Conservation (phyloP, 2,113 vertebrate genomes). For the Podiceps cristatus region DNA sequence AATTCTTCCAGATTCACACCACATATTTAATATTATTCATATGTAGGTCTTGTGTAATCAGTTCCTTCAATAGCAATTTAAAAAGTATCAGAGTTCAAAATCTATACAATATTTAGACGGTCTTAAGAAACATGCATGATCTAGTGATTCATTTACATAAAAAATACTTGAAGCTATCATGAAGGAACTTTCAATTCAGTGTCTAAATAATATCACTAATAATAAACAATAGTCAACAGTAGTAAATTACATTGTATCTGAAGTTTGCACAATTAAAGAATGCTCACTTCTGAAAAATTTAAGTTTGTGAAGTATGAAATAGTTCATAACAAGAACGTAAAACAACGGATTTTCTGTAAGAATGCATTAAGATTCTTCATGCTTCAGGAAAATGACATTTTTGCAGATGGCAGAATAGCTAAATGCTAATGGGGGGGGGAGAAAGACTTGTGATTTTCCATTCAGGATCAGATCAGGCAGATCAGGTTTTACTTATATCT, state of each 20-base stretch:
- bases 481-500: not conserved
- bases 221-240: not conserved
- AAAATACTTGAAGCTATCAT: not conserved
- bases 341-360: not conserved
- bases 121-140: not conserved
- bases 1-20: not conserved
- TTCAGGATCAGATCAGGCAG: not conserved
- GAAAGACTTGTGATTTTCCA: not conserved
- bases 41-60: not conserved
- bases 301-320: not conserved
- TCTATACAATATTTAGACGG: not conserved
- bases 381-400: not conserved
- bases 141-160: not conserved
- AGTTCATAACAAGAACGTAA: not conserved
- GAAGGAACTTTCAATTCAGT: not conserved
- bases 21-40: not conserved
- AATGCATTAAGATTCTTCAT: not conserved
- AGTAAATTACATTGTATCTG: not conserved
- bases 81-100: not conserved
- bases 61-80: not conserved
- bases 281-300: not conserved
- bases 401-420: not conserved
- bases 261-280: not conserved
- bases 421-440: not conserved
- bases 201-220: not conserved